A percentile compares a stretch with the other conserved stretches of the same genome.
Evolutionary conservation across 2,888 invertebrate species (phyloP).

Genomic region (Colostygia pectinataria): DNA sequence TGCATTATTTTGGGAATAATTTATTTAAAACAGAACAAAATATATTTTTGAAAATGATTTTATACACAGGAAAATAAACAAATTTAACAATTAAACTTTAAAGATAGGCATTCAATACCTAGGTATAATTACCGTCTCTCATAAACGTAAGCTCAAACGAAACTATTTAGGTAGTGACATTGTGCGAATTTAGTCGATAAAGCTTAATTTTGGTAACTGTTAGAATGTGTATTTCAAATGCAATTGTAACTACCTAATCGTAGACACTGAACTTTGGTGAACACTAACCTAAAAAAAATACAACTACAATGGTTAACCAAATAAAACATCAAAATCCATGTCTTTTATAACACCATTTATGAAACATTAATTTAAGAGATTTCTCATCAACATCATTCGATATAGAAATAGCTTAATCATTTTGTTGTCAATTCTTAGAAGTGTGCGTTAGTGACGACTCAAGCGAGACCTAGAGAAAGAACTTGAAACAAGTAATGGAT

Average conservation of each 20-base stretch:
- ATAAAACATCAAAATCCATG: slow-evolving; percentile 66
- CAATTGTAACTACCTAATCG: slow-evolving; percentile 28
- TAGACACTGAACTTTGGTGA: slow-evolving; percentile 65
- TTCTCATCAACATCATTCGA: slow-evolving; percentile 7
- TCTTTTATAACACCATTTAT: slow-evolving; percentile 57
- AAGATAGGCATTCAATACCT: slow-evolving; percentile 23
- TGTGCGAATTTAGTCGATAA: slow-evolving; percentile 58
- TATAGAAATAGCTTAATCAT: neutral
- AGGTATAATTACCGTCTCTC: slow-evolving; percentile 10
- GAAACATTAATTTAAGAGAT: neutral
- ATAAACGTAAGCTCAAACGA: slow-evolving; percentile 26
- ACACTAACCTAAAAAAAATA: slow-evolving; percentile 61
- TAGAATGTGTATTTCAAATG: slow-evolving; percentile 34
- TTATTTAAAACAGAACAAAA: slow-evolving; percentile 34
- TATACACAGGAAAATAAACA: slow-evolving; percentile 26
- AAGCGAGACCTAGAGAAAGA: no score
- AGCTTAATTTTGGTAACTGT: slow-evolving; percentile 62
- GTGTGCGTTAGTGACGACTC: slow-evolving; percentile 12
- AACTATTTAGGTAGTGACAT: slow-evolving; percentile 34
- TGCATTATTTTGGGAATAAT: slow-evolving; percentile 25
- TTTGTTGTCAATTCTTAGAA: slow-evolving; percentile 4
- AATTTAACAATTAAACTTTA: slow-evolving; percentile 21
- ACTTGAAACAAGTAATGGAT: neutral
- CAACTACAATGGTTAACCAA: slow-evolving; percentile 72
- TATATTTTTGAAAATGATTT: slow-evolving; percentile 29